Conservation (phyloP, 2,113 vertebrate genomes). For the Oryzias woworae region DNA sequence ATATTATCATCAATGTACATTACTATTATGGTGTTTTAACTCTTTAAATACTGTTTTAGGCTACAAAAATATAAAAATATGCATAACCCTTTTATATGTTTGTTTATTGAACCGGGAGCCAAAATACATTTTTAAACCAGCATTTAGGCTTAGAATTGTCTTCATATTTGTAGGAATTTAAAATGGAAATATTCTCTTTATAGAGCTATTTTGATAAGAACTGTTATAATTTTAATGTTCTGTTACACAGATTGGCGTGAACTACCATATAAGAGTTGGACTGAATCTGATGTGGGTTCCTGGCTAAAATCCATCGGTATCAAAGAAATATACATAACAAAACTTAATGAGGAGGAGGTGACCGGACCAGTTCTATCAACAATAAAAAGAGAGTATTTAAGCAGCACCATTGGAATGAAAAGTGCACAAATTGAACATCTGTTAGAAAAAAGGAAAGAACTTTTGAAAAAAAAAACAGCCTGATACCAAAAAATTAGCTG, state of each 20-base stretch:
- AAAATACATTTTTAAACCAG: too few relatives aligned
- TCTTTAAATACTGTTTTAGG: too few relatives aligned
- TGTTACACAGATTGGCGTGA: conserved; percentile 10
- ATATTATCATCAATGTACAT: too few relatives aligned
- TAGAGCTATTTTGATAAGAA: too few relatives aligned
- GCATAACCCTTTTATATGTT: too few relatives aligned
- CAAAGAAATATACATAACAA: conserved; percentile 62
- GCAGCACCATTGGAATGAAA: conserved; percentile 63
- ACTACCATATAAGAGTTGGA: conserved; percentile 59
- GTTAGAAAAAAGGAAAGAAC: conserved; percentile 55
- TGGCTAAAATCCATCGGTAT: conserved; percentile 72
- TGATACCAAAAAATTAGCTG: background rate
- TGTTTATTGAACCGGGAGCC: too few relatives aligned
- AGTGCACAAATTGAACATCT: conserved; percentile 68
- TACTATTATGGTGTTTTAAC: too few relatives aligned
- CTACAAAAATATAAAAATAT: too few relatives aligned
- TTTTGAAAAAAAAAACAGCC: conserved; percentile 5
- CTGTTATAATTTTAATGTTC: background rate
- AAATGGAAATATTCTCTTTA: too few relatives aligned
- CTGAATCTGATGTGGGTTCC: conserved; percentile 65
- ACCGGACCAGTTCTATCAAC: conserved; percentile 65
- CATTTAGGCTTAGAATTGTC: too few relatives aligned
- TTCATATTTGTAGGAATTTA: too few relatives aligned
- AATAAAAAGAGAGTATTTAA: conserved; percentile 60
- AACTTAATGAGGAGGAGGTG: conserved; percentile 62